Percentiles rank a stretch among this genome's conserved stretches.
These are phyloP conservation scores for Vanessa atalanta DNA, from an alignment of 1,140 invertebrate species.

Conservation along the genomic window DNA sequence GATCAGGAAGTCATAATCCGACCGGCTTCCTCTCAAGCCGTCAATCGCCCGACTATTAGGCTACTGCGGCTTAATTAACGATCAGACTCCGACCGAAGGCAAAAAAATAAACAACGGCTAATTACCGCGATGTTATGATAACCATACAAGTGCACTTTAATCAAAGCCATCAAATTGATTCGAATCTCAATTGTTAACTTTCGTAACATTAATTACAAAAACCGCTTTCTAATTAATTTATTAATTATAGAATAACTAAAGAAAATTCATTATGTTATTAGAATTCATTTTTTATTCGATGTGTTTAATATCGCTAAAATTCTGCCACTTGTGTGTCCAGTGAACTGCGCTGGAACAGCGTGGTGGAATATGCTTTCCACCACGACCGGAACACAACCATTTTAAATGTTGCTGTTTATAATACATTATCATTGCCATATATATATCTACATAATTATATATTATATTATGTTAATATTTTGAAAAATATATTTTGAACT, in stretches of 20 bases:
- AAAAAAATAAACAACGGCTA: slow-evolving; percentile 2
- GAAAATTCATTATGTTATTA: background rate
- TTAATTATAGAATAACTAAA: slow-evolving; percentile 16
- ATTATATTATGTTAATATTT: no score
- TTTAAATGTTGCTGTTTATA: no score
- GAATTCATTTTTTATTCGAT: no score
- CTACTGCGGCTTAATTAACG: background rate
- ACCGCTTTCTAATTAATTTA: slow-evolving; percentile 30
- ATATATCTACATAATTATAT: no score
- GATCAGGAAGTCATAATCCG: slow-evolving; percentile 7
- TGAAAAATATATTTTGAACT: no score
- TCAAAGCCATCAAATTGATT: slow-evolving; percentile 30
- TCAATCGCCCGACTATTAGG: background rate
- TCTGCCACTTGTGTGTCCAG: no score
- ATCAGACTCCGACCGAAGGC: background rate
- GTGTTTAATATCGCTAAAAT: no score
- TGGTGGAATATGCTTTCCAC: no score
- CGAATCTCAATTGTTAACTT: slow-evolving; percentile 28
- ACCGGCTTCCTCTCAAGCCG: background rate
- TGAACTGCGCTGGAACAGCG: no score
- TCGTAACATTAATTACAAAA: slow-evolving; percentile 32
- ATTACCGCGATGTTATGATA: slow-evolving; percentile 30
- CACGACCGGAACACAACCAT: no score
- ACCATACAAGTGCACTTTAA: slow-evolving; percentile 27
- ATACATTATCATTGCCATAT: no score